Percentiles rank a stretch among this genome's conserved stretches.
These are phyloP conservation scores for Pinna nobilis DNA, from an alignment of 1,140 invertebrate species.

Conservation along the genomic window DNA sequence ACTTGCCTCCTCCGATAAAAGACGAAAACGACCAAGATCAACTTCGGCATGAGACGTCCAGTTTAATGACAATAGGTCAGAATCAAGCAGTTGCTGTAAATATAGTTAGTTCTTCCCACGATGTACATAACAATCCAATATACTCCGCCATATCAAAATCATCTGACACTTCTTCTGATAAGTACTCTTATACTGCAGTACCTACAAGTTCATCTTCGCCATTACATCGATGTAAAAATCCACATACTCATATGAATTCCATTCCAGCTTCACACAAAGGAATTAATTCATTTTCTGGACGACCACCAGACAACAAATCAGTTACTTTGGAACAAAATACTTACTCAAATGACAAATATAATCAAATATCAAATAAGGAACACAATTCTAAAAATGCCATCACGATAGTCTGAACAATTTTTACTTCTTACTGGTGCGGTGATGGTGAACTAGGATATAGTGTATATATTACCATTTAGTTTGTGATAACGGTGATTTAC, in stretches of 20 bases:
- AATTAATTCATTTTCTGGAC: conserved; percentile 11
- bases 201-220: conserved; percentile 40
- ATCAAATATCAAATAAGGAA: too few relatives aligned
- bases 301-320: conserved; percentile 10
- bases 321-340: too few relatives aligned
- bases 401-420: too few relatives aligned
- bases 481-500: too few relatives aligned
- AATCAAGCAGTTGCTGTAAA: conserved; percentile 20
- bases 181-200: conserved; percentile 37
- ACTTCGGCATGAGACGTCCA: conserved; percentile 34
- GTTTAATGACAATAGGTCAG: conserved; percentile 24
- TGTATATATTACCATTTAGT: too few relatives aligned
- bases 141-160: conserved; percentile 45
- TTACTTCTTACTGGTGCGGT: too few relatives aligned
- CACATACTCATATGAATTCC: conserved; percentile 24
- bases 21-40: conserved; percentile 14
- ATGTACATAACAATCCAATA: conserved; percentile 41
- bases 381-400: too few relatives aligned
- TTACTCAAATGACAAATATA: too few relatives aligned
- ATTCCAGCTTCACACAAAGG: conserved; percentile 15
- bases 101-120: conserved; percentile 27
- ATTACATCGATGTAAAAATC: conserved; percentile 25
- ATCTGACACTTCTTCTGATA: conserved; percentile 24
- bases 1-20: conserved; percentile 16
- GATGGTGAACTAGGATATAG: too few relatives aligned